Evolutionary conservation across 2,888 invertebrate species (phyloP).

Genomic region (Corbicula japonica): DNA sequence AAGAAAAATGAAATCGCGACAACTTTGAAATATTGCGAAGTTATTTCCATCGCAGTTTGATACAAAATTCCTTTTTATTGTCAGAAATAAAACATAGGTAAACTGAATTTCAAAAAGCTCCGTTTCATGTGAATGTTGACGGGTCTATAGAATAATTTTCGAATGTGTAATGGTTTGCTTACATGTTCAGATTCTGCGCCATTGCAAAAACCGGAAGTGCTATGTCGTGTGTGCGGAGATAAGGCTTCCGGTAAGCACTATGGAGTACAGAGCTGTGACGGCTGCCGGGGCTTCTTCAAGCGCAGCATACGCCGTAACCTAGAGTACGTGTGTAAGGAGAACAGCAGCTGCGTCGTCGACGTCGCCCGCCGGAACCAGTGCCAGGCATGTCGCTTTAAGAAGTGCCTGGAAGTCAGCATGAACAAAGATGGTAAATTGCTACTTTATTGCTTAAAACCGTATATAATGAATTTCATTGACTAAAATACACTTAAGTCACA

Average conservation of each 20-base stretch:
- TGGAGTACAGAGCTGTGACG: conserved; percentile 88
- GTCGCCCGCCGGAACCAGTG: conserved; percentile 97
- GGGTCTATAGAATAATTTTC: no score
- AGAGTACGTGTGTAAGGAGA: conserved; percentile 97
- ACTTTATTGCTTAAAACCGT: no score
- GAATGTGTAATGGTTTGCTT: no score
- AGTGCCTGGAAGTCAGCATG: conserved; percentile 97
- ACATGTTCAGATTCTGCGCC: conserved; percentile 56
- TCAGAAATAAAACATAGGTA: no score
- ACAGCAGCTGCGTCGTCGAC: conserved; percentile 94
- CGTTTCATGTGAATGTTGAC: no score
- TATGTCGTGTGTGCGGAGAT: conserved; percentile 86
- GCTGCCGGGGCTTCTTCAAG: conserved; percentile 95
- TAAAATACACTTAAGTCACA: no score
- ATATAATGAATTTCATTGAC: no score
- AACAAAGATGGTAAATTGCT: conserved; percentile 97
- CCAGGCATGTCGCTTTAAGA: conserved; percentile 96
- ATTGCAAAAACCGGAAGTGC: conserved; percentile 86
- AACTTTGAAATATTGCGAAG: no score
- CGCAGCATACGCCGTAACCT: conserved; percentile 95
- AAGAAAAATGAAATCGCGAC: no score
- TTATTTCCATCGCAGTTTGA: no score
- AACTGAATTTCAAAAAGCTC: no score
- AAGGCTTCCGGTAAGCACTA: conserved; percentile 88
- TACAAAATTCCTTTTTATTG: no score